Base-by-base conservation (phyloP, 37 sponge, comb jelly and placozoan species). In the Halichondria panicea region DNA sequence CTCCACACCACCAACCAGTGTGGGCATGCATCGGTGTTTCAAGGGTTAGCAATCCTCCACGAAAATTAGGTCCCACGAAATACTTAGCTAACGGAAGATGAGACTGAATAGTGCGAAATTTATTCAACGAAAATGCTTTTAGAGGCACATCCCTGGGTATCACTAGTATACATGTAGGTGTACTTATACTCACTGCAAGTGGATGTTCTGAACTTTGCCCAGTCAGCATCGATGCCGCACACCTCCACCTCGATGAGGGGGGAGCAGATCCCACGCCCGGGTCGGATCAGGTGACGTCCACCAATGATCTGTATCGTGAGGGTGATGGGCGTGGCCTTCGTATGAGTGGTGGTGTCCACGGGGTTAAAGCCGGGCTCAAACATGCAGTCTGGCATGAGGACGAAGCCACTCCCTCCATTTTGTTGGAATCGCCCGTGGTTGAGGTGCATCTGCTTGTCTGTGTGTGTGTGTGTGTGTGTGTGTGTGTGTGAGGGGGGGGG, bases 401-500 rank as follows among this genome's bases (percentile, higher is more conserved):
- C 92, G 79, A 91, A 99, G 7, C 99, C 99, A 75, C 89, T 91
- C 18, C 90, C 62, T 61, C 96, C 96, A 74, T 93, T 96, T 67
- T 85, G 78, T 55, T 84, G 24, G 76, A 99, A 99, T 35, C 82
- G 88, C n/a, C 94, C 99, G 35, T 96, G 87, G 76, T 96, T 96
- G 48, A 99, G 76, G 66, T 99, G 99, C 99, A 99, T 99, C 15
- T 89, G 63, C 55, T 80, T 88, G 81, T 98, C 99, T 76, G 78
- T n/a, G n/a, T n/a, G n/a, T n/a, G n/a, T n/a, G n/a, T n/a, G n/a
- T n/a, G n/a, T n/a, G n/a, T n/a, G n/a, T n/a, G n/a, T n/a, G n/a
- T n/a, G n/a, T n/a, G n/a, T n/a, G n/a, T n/a, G n/a, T n/a, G n/a
- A n/a, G n/a, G n/a, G n/a, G n/a, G n/a, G n/a, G n/a, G n/a, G n/a